A percentile compares a stretch with the other conserved stretches of the same genome.
Conservation (phyloP, 2,113 vertebrate genomes). For the Etheostoma spectabile region DNA sequence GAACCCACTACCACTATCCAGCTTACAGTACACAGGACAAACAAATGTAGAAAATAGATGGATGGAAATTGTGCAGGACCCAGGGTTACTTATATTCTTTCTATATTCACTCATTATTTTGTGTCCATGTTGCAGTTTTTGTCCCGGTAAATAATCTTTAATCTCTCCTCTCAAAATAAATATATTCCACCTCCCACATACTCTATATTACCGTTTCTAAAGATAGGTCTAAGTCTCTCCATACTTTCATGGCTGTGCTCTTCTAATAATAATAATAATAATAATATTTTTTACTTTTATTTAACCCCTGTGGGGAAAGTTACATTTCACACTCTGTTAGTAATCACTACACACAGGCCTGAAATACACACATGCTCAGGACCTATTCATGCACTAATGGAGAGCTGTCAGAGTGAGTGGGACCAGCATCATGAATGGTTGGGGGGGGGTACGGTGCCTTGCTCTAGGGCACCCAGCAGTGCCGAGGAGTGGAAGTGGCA, state of each 20-base stretch:
- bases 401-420: too few species aligned
- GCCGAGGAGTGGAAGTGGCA: too few species aligned
- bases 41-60: conserved; percentile 1
- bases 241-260: neutral
- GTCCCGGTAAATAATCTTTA: conserved; percentile 4
- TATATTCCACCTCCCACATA: conserved; percentile 24
- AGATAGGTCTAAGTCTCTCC: conserved; percentile 9
- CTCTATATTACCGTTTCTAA: neutral
- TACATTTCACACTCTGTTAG: too few species aligned
- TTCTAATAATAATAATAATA: neutral
- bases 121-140: neutral
- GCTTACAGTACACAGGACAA: neutral
- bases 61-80: neutral
- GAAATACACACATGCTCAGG: too few species aligned
- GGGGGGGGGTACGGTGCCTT: too few species aligned
- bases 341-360: too few species aligned
- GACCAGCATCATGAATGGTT: too few species aligned
- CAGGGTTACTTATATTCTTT: neutral
- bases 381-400: too few species aligned
- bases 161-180: conserved; percentile 18
- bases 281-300: too few species aligned
- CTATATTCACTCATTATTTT: neutral
- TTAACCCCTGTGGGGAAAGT: too few species aligned
- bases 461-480: too few species aligned
- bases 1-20: neutral